Evolutionary conservation across 1,140 invertebrate species (phyloP).

Genomic region (Zaprionus ornatus): DNA sequence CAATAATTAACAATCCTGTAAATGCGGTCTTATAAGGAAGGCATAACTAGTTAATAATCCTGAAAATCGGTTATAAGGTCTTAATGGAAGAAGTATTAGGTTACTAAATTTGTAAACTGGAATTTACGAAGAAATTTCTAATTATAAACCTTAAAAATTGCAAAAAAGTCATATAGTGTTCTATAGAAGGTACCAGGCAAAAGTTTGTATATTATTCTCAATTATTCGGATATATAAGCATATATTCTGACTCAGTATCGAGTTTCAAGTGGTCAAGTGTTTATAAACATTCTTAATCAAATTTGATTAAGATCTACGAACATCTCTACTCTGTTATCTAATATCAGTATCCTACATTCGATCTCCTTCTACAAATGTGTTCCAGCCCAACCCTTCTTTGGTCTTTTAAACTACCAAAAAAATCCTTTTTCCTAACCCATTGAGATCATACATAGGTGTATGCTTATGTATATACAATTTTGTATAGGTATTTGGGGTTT

Average conservation of each 20-base stretch:
- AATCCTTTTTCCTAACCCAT: conserved; percentile 1
- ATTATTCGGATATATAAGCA: background rate
- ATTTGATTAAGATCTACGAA: too few species aligned
- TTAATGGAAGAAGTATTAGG: background rate
- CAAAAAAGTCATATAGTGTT: too few species aligned
- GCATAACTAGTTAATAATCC: too few species aligned
- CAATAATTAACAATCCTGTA: too few species aligned
- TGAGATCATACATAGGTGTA: background rate
- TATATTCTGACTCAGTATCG: background rate
- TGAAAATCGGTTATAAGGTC: background rate
- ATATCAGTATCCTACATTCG: background rate
- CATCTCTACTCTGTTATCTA: background rate
- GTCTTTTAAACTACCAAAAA: conserved; percentile 23
- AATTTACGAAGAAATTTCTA: too few species aligned
- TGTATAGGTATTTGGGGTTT: conserved; percentile 64
- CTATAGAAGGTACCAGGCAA: too few species aligned
- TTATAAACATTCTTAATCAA: too few species aligned
- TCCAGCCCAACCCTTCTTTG: background rate
- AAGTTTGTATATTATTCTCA: background rate
- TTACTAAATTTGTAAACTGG: too few species aligned
- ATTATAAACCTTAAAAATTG: too few species aligned
- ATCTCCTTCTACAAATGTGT: background rate
- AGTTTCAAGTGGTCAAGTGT: background rate
- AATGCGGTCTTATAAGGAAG: background rate
- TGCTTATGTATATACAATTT: conserved; percentile 24